These are phyloP conservation scores for Ambastaia sidthimunki DNA, from an alignment of 2,797 vertebrate genomes.

Conservation along the genomic window DNA sequence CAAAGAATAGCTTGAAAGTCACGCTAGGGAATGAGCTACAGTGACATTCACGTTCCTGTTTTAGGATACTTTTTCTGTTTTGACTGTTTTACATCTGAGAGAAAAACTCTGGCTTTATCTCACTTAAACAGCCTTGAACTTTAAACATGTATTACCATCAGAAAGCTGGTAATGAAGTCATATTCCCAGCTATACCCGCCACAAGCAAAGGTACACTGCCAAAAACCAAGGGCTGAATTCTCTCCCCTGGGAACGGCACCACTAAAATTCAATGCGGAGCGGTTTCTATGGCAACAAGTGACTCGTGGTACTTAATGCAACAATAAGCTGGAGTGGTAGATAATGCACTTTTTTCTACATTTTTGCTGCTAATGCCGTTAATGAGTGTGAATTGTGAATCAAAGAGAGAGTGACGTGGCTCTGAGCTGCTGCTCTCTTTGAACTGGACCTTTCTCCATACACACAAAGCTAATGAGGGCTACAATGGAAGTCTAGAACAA, in stretches of 20 bases:
- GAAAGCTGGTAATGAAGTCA: slow-evolving; percentile 28
- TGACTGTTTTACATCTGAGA: slow-evolving; percentile 20
- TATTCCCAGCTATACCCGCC: slow-evolving; percentile 6
- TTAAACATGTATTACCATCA: neutral
- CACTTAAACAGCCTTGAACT: slow-evolving; percentile 21
- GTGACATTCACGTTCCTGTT: neutral
- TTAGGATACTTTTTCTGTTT: neutral
- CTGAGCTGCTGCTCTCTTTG: neutral
- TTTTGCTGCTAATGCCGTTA: slow-evolving; percentile 38
- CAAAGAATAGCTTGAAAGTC: slow-evolving; percentile 11
- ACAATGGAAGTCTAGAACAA: neutral
- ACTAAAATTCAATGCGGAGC: slow-evolving; percentile 14
- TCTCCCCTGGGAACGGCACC: slow-evolving; percentile 40
- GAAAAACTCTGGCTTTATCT: slow-evolving; percentile 24
- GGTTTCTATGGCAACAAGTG: slow-evolving; percentile 56
- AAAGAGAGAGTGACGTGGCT: slow-evolving; percentile 30
- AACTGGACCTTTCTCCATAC: slow-evolving; percentile 16
- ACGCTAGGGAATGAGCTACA: neutral
- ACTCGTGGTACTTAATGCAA: slow-evolving; percentile 48
- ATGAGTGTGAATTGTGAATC: slow-evolving; percentile 37
- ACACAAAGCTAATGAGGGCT: neutral
- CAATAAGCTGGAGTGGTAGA: slow-evolving; percentile 44
- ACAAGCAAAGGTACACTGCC: slow-evolving; percentile 9
- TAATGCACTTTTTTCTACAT: slow-evolving; percentile 40
- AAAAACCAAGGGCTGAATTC: slow-evolving; percentile 10